Percentiles rank a stretch among this genome's conserved stretches.
Conservation (phyloP, 2,888 invertebrate species). For the Drosophila subsilvestris region DNA sequence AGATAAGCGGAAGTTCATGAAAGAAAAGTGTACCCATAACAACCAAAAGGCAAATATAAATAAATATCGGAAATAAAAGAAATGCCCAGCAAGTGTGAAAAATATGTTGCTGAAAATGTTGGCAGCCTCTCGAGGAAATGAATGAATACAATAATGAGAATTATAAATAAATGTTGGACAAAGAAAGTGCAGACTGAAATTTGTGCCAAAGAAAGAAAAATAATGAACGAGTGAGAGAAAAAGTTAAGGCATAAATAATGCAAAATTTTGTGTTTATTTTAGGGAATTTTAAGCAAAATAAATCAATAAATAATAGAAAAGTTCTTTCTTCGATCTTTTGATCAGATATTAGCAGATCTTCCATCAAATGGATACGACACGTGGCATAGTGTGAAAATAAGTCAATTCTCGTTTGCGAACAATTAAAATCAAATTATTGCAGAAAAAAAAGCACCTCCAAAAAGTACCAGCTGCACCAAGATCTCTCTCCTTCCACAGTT, state of each 20-base stretch:
- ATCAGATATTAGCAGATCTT: background rate
- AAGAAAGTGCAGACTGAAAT: background rate
- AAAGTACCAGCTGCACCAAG: background rate
- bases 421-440: background rate
- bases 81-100: slow-evolving; percentile 18
- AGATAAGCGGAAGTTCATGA: slow-evolving; percentile 4
- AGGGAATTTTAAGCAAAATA: background rate
- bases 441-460: background rate
- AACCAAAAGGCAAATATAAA: background rate
- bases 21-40: background rate
- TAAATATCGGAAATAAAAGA: slow-evolving; percentile 21
- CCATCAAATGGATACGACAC: background rate
- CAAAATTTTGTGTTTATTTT: background rate
- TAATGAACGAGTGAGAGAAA: slow-evolving; percentile 5
- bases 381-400: background rate
- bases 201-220: slow-evolving; percentile 1
- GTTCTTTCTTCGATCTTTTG: background rate
- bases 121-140: slow-evolving; percentile 15
- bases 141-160: slow-evolving; percentile 14
- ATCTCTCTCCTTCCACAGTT: background rate
- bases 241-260: slow-evolving; percentile 3
- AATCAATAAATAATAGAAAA: background rate
- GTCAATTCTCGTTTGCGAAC: background rate
- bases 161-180: slow-evolving; percentile 8
- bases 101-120: slow-evolving; percentile 13